Base-by-base conservation (phyloP, 2,113 vertebrate species). In the Scartelaos histophorus region DNA sequence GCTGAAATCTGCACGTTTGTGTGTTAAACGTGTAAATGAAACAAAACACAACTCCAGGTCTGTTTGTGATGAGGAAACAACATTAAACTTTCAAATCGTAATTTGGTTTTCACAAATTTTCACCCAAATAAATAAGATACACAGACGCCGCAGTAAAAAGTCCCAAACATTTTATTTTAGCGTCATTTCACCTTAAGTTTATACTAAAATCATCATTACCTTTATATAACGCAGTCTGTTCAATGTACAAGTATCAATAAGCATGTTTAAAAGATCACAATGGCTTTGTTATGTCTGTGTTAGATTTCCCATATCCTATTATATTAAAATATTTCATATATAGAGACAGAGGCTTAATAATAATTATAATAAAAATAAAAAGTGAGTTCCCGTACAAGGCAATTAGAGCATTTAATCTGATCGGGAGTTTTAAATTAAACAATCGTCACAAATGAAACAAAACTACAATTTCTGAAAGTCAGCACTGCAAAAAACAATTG, bases 321-420 rank as follows among this genome's bases (percentile, higher is more conserved):
- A 92, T 93, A 94, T 92, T 93, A 91, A 93, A 93, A 93, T 91
- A 91, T 92, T 88, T 88, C 75, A 89, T 89, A 92, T 90, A 91
- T 89, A 90, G 86, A 84, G 83, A 90, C 88, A 87, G 87, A 89
- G 66, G 81, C 84, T 88, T 87, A 82, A 85, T 82, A 88, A 90
- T 91, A 91, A 91, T 88, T 82, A 84, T 82, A 90, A 90, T 91
- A 91, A 57, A 24, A 58, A 58, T 58, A 58, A 92, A 91, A 93
- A 83, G 82, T 90, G 86, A 93, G 88, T 88, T 92, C 87, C 88
- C 85, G 80, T 88, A 88, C 86, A 93, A 93, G 91, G 91, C 91
- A 93, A 92, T 92, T 87, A 88, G 82, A 90, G 86, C 87, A 85
- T 89, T 91, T 88, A 91, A 92, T 92, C 84, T 87, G 84, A 83